phyloP scores from a whole-genome alignment of 2,888 invertebrate genomes.

The Macrosiphum euphorbiae region DNA sequence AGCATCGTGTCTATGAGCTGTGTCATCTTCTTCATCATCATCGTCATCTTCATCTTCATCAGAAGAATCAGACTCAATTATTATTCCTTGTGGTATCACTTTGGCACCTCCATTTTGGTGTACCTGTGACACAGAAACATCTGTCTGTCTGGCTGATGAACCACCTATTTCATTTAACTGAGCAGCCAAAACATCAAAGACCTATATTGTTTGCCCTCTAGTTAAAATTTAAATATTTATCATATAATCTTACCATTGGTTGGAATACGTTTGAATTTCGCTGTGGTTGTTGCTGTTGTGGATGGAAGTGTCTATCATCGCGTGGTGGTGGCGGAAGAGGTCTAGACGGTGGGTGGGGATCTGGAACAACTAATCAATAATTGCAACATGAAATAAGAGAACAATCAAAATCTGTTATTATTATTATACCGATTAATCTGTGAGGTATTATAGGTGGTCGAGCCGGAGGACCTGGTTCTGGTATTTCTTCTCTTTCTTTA shows the following conservation, averaged over 20 bases:
- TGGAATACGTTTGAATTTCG: slow-evolving; percentile 89
- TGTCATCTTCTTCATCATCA: slow-evolving; percentile 70
- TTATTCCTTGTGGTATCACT: slow-evolving; percentile 66
- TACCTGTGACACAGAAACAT: slow-evolving; percentile 58
- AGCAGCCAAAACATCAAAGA: slow-evolving; percentile 95
- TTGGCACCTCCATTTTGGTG: slow-evolving; percentile 64
- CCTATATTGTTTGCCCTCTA: slow-evolving; percentile 73
- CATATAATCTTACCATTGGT: slow-evolving; percentile 79
- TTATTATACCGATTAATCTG: slow-evolving; percentile 79
- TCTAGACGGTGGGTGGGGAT: slow-evolving; percentile 85
- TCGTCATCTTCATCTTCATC: slow-evolving; percentile 81
- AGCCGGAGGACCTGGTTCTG: slow-evolving; percentile 90
- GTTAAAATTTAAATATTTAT: slow-evolving; percentile 23
- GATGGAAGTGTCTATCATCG: slow-evolving; percentile 71
- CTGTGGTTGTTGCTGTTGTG: slow-evolving; percentile 76
- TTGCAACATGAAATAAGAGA: slow-evolving; percentile 32
- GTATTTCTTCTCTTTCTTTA: slow-evolving; percentile 72
- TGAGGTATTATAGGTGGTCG: slow-evolving; percentile 87
- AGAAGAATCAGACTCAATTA: slow-evolving; percentile 69
- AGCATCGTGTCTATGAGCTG: slow-evolving; percentile 66
- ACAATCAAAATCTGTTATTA: background rate
- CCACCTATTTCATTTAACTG: slow-evolving; percentile 95
- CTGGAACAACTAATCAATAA: slow-evolving; percentile 79
- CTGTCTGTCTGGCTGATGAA: slow-evolving; percentile 65
- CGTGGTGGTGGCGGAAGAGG: slow-evolving; percentile 89